Base-by-base conservation (phyloP, 2,797 vertebrate genomes). In the Chloroceryle amazona region DNA sequence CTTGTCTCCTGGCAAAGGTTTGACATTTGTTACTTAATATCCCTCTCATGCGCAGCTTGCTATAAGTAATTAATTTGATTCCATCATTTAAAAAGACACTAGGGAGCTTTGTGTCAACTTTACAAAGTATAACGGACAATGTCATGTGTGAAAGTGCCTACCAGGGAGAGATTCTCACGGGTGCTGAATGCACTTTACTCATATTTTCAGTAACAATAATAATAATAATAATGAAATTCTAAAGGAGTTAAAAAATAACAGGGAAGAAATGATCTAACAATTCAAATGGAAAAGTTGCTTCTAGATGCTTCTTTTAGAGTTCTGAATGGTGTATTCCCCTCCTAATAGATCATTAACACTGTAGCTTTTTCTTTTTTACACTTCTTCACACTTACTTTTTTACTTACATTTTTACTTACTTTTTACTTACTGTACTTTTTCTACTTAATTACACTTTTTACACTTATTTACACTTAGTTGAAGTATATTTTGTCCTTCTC, bases 41-140 rank as follows among this genome's bases (percentile, higher is more conserved):
- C 31, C 26, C 31, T 88, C 84, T 92, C 81, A 72, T 75, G 37
- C 66, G 22, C 61, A 92, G 73, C 68, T 76, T 93, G 25, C n/a
- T 94, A 9, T 68, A 89, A 93, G 66, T 84, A 75, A 96, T 96
- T 97, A 94, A 92, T 88, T 91, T 54, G 92, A 97, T 97, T 96
- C 93, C 25, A 57, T 93, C 39, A 85, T 58, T 63, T 92, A 86
- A 92, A 93, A 31, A 92, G 70, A 78, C 70, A 88, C 37, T 62
- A 52, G 61, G 29, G 66, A 89, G 51, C 42, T 93, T 86, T 86
- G 9, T 93, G 63, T 86, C 81, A 95, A 49, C 47, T 62, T 94
- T 70, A 47, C 47, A 61, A 70, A 94, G 49, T 72, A 28, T 83
- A 91, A 90, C 0, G 0, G 37, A 57, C 68, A 63, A 51, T 86